These are phyloP conservation scores for Meghimatium bilineatum DNA, from an alignment of 2,888 invertebrate genomes.

Conservation along the genomic window DNA sequence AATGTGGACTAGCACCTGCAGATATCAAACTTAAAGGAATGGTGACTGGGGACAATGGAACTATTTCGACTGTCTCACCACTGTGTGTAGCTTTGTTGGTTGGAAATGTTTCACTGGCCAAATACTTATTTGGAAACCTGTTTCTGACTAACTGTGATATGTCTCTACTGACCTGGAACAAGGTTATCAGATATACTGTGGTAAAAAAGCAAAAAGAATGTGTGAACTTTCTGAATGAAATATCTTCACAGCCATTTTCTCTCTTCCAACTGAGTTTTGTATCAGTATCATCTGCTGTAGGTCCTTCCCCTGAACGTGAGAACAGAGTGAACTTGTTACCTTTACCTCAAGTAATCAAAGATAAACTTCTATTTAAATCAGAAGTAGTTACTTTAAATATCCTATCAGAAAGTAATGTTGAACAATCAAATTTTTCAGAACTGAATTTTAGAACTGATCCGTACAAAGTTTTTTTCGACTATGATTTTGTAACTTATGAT, in stretches of 20 bases:
- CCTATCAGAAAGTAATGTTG: no score
- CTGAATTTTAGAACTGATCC: no score
- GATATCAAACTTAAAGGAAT: neutral
- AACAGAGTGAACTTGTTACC: slow-evolving; percentile 6
- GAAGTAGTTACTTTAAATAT: neutral
- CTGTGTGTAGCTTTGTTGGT: neutral
- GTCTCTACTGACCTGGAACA: neutral
- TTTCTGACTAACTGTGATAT: slow-evolving; percentile 9
- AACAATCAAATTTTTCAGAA: no score
- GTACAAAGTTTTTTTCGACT: no score
- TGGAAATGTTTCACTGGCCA: neutral
- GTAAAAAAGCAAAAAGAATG: neutral
- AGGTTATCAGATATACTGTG: neutral
- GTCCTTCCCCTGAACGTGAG: slow-evolving; percentile 10
- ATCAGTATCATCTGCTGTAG: neutral
- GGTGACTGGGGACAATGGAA: neutral
- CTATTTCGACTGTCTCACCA: neutral
- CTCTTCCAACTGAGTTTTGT: neutral
- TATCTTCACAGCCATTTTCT: neutral
- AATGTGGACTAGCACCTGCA: neutral
- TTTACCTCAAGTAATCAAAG: neutral
- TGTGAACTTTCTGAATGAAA: neutral
- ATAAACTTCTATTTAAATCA: slow-evolving; percentile 14
- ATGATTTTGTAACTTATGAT: no score
- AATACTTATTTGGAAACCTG: neutral